phyloP scores from a whole-genome alignment of 2,113 vertebrate genomes.

The Zosterops hypoxanthus region DNA sequence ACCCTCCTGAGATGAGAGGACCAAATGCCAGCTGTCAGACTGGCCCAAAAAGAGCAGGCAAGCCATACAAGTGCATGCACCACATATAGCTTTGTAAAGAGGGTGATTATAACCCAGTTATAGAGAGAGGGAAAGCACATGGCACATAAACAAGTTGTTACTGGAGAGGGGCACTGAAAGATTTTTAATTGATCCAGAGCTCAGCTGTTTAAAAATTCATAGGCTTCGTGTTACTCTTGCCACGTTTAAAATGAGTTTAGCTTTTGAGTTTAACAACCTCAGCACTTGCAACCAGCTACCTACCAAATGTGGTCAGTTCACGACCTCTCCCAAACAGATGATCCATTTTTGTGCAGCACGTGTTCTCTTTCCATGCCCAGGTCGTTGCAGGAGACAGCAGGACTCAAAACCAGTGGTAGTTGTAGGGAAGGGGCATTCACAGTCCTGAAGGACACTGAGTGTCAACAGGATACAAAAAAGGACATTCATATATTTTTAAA shows the following conservation, averaged over 20 bases:
- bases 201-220: not conserved
- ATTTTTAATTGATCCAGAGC: not conserved
- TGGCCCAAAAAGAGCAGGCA: not conserved
- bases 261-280: not conserved
- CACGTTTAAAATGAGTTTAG: fast-evolving
- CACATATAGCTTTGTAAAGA: not conserved
- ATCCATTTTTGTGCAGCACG: not conserved
- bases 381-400: not conserved
- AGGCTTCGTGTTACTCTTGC: not conserved
- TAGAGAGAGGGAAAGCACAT: not conserved
- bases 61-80: not conserved
- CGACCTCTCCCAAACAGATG: not conserved
- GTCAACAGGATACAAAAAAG: not conserved
- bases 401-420: not conserved
- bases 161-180: not conserved
- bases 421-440: not conserved
- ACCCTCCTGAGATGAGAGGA: not conserved
- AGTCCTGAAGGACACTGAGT: not conserved
- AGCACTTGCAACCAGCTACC: not conserved
- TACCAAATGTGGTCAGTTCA: not conserved
- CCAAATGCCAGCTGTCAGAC: not conserved
- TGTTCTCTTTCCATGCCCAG: not conserved
- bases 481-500: not conserved
- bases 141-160: not conserved
- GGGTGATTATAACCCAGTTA: not conserved